Percentiles rank a stretch among this genome's conserved stretches.
phyloP scores from a whole-genome alignment of 2,797 vertebrate genomes.

The Nothura maculosa region DNA sequence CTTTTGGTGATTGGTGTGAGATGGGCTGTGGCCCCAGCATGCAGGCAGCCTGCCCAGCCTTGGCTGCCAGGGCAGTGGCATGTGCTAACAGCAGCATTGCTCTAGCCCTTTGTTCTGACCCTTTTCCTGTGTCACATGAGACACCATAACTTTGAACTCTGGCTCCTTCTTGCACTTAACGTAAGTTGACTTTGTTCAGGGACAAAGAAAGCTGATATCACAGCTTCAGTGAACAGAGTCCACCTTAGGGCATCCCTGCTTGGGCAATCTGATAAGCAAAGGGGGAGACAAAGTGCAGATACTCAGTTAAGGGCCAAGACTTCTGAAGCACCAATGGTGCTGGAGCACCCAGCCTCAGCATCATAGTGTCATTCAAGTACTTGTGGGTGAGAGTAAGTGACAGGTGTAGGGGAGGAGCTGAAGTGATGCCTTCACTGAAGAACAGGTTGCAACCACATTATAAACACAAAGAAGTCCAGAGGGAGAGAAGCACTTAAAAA shows the following conservation, averaged over 20 bases:
- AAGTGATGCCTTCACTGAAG: not conserved
- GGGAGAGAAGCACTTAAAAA: not conserved
- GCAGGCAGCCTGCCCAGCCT: accelerated
- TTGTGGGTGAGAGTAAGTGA: not conserved
- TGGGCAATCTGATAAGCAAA: not conserved
- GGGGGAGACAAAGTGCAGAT: not conserved
- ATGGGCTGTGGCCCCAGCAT: accelerated
- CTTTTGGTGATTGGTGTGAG: not conserved
- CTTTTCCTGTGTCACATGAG: not conserved
- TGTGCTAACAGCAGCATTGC: not conserved
- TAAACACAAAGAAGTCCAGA: not conserved
- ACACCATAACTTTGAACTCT: not conserved
- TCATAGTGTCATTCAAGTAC: not conserved
- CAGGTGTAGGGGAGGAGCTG: not conserved
- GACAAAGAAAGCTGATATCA: not conserved
- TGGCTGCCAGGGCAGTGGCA: not conserved
- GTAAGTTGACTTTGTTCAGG: not conserved
- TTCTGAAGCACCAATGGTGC: not conserved
- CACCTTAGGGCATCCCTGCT: not conserved
- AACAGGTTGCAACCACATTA: not conserved
- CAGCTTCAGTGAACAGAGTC: not conserved
- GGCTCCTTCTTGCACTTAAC: not conserved
- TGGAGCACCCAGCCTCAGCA: not conserved
- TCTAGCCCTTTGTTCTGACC: not conserved
- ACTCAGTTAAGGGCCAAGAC: not conserved